Conservation (phyloP, 2,113 vertebrate genomes). For the Etia nguti region DNA sequence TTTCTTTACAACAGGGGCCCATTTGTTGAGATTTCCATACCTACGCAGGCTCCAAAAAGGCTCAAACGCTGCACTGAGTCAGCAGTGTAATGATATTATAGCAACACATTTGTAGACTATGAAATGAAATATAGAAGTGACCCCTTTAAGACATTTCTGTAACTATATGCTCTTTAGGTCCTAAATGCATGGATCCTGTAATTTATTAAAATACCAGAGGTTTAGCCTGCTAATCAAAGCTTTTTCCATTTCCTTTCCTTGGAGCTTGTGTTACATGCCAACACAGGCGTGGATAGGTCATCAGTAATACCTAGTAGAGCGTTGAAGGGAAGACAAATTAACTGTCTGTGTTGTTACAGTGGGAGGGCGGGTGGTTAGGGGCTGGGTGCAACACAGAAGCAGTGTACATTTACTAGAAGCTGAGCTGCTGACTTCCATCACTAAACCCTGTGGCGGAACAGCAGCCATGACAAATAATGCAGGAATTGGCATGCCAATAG, state of each 20-base stretch:
- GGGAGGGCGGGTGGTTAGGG: not conserved
- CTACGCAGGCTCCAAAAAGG: not conserved
- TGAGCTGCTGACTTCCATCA: slow-evolving; percentile 9
- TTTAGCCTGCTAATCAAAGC: not conserved
- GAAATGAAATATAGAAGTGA: not conserved
- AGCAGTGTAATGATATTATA: not conserved
- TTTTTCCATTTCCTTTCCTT: not conserved
- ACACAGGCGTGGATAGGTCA: not conserved
- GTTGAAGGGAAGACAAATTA: slow-evolving; percentile 25
- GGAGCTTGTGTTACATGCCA: not conserved
- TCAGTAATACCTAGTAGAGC: not conserved
- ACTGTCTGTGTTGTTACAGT: not conserved
- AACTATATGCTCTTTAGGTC: not conserved
- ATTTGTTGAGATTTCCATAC: not conserved
- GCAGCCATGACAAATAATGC: slow-evolving; percentile 14
- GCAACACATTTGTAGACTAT: not conserved
- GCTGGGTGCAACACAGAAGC: not conserved
- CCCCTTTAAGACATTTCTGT: not conserved
- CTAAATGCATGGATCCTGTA: not conserved
- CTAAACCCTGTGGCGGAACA: not conserved
- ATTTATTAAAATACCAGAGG: not conserved
- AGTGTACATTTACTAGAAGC: not conserved
- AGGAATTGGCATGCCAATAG: not conserved
- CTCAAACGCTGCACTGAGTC: not conserved
- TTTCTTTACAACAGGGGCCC: not conserved